Conservation (phyloP, 2,888 invertebrate genomes). For the Lasioglossum vierecki region DNA sequence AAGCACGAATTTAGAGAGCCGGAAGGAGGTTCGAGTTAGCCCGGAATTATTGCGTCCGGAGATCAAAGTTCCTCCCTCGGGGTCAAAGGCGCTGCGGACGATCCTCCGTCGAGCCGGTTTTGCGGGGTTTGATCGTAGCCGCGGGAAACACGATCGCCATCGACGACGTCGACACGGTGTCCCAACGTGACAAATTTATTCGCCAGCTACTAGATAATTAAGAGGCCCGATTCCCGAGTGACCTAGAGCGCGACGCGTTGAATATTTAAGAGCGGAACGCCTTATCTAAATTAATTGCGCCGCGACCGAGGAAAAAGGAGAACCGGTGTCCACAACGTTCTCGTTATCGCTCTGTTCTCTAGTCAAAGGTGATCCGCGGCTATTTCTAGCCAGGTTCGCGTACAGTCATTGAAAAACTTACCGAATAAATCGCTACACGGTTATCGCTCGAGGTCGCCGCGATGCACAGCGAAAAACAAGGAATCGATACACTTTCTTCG, state of each 20-base stretch:
- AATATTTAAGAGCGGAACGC: slow-evolving; percentile 17
- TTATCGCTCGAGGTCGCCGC: neutral
- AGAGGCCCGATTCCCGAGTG: slow-evolving; percentile 25
- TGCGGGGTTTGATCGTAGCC: slow-evolving; percentile 11
- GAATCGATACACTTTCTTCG: neutral
- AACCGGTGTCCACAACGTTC: neutral
- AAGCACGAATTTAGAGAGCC: slow-evolving; percentile 12
- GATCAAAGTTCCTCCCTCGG: slow-evolving; percentile 30
- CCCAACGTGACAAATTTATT: slow-evolving; percentile 30
- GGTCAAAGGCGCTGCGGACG: slow-evolving; percentile 44
- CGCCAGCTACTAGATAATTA: slow-evolving; percentile 21
- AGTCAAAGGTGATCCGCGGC: neutral
- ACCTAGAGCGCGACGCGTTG: slow-evolving; percentile 6
- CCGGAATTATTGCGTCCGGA: slow-evolving; percentile 49
- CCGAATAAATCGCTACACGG: slow-evolving; percentile 3
- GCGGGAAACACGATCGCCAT: slow-evolving; percentile 16
- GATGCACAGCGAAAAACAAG: neutral
- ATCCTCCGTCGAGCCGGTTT: slow-evolving; percentile 29
- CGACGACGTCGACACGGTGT: slow-evolving; percentile 10
- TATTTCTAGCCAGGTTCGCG: neutral
- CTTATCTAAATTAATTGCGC: slow-evolving; percentile 16
- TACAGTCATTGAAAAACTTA: neutral
- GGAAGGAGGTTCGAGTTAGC: slow-evolving; percentile 34
- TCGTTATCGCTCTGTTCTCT: slow-evolving; percentile 2
- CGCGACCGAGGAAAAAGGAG: slow-evolving; percentile 9